These are phyloP conservation scores for Empis livida DNA, from an alignment of 2,888 invertebrate genomes.

Conservation along the genomic window DNA sequence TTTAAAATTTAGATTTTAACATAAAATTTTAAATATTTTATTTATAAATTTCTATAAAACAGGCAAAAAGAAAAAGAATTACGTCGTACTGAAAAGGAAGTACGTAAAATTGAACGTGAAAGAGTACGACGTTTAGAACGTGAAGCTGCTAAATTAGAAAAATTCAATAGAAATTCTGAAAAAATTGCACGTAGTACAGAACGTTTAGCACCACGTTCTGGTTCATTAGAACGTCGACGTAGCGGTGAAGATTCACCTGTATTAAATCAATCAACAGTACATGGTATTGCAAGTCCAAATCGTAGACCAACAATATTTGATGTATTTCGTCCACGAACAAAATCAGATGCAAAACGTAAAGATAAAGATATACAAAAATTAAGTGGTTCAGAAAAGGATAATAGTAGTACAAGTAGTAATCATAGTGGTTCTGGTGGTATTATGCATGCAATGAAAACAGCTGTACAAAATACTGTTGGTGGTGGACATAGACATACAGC, in stretches of 20 bases:
- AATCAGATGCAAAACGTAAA: constrained; percentile 51
- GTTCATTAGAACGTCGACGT: constrained; percentile 32
- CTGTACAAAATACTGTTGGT: constrained; percentile 46
- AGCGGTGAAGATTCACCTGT: constrained; percentile 36
- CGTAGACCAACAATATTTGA: constrained; percentile 65
- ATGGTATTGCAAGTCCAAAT: constrained; percentile 50
- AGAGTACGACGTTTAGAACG: constrained; percentile 32
- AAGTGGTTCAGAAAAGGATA: constrained; percentile 20
- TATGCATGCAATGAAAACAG: constrained; percentile 76
- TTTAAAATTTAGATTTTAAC: not conserved
- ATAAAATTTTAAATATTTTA: not conserved
- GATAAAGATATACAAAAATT: constrained; percentile 16
- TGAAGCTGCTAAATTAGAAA: constrained; percentile 34
- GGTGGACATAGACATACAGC: constrained; percentile 20
- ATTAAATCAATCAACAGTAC: constrained; percentile 35
- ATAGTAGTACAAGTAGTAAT: constrained; percentile 28
- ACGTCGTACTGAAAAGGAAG: constrained; percentile 32
- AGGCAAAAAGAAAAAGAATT: constrained; percentile 35
- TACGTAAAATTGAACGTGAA: constrained; percentile 33
- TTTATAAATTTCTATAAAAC: too few species aligned
- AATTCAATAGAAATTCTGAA: constrained; percentile 32
- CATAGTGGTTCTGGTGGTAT: constrained; percentile 36
- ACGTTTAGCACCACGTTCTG: constrained; percentile 31
- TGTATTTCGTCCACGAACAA: constrained; percentile 63
- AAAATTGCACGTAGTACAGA: constrained; percentile 36